Percentiles rank a stretch among this genome's conserved stretches.
Evolutionary conservation across 1,140 invertebrate species (phyloP).

Genomic region (Adelges cooleyi): DNA sequence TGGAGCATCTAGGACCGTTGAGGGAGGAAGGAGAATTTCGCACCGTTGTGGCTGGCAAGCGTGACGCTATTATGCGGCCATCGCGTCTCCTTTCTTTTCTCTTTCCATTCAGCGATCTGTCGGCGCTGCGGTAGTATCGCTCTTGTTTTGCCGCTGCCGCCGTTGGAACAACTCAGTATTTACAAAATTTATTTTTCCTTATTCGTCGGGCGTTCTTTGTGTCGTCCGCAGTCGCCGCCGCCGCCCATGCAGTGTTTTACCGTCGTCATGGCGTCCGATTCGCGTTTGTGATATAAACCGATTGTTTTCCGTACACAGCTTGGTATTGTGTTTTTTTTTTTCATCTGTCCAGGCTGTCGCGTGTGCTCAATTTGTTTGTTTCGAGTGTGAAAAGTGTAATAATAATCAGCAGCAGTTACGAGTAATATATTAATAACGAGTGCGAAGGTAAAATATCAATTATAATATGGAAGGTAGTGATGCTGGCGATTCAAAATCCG

Average conservation of each 20-base stretch:
- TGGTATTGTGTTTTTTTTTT: too few relatives aligned
- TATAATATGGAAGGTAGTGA: conserved; percentile 15
- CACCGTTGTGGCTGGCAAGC: neutral
- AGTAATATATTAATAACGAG: too few relatives aligned
- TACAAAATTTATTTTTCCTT: neutral
- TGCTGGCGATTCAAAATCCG: conserved; percentile 4
- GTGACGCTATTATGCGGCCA: conserved; percentile 4
- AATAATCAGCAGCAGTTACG: too few relatives aligned
- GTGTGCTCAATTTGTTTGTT: too few relatives aligned
- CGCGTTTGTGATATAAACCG: conserved; percentile 16
- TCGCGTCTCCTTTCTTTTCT: conserved; percentile 21
- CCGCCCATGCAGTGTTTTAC: conserved; percentile 8
- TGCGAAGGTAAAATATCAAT: too few relatives aligned
- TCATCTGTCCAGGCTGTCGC: too few relatives aligned
- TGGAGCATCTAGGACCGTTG: neutral
- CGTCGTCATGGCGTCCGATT: conserved; percentile 22
- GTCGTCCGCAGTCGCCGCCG: neutral
- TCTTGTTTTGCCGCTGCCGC: neutral
- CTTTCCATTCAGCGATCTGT: conserved; percentile 4
- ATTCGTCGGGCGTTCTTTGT: neutral
- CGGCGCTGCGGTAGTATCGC: neutral
- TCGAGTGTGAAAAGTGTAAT: too few relatives aligned
- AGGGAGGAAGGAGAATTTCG: neutral
- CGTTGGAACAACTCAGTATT: neutral
- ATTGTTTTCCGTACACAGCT: too few relatives aligned